phyloP scores from a whole-genome alignment of 2,888 invertebrate species.

The Platynereis dumerilii region DNA sequence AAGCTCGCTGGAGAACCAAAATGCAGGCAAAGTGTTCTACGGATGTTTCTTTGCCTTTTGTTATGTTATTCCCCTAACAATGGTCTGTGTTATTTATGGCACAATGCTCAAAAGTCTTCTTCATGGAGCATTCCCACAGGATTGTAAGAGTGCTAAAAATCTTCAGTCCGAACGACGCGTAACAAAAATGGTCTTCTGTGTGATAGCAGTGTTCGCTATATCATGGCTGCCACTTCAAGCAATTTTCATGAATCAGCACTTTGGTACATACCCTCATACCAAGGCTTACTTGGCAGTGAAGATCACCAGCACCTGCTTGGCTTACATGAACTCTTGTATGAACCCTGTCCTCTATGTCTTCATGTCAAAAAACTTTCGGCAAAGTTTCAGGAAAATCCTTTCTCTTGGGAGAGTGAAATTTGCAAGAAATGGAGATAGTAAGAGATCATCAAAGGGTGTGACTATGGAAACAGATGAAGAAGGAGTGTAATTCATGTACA shows the following conservation, averaged over 20 bases:
- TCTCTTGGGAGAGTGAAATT: conserved; percentile 29
- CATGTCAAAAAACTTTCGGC: conserved; percentile 90
- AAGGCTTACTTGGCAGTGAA: conserved; percentile 66
- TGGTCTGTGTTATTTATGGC: conserved; percentile 87
- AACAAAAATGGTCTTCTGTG: conserved; percentile 89
- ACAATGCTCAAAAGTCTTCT: conserved; percentile 87
- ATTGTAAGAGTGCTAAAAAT: conserved; percentile 76
- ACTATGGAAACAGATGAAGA: too few relatives aligned
- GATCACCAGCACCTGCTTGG: conserved; percentile 65
- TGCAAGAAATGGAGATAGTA: too few relatives aligned
- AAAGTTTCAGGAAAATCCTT: conserved; percentile 74
- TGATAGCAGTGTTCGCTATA: conserved; percentile 88
- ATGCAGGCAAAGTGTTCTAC: conserved; percentile 46
- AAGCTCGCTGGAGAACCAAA: too few relatives aligned
- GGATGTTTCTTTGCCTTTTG: conserved; percentile 78
- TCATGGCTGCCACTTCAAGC: conserved; percentile 96
- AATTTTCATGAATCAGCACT: conserved; percentile 71
- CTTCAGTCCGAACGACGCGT: conserved; percentile 85
- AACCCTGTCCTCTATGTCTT: conserved; percentile 95
- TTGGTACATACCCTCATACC: conserved; percentile 73
- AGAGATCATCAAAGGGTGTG: too few relatives aligned
- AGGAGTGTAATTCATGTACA: too few relatives aligned
- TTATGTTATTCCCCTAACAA: conserved; percentile 84
- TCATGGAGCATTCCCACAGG: conserved; percentile 75
- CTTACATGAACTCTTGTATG: conserved; percentile 93